These are phyloP conservation scores for Rhadinocentrus ornatus DNA, from an alignment of 2,797 vertebrate genomes.

Conservation along the genomic window DNA sequence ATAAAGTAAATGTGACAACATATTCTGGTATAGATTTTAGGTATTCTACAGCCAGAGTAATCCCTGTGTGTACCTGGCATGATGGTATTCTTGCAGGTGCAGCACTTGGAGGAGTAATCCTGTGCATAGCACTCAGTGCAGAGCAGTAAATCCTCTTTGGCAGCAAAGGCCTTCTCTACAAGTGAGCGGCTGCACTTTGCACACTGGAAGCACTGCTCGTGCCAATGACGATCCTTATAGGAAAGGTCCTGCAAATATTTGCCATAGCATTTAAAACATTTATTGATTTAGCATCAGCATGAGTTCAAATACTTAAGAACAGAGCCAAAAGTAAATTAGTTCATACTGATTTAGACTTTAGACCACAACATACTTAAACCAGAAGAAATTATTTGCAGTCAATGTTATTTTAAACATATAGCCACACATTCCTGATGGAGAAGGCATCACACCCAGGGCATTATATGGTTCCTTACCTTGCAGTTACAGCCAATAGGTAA, in stretches of 20 bases:
- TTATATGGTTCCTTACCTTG: conserved; percentile 83
- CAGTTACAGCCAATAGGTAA: conserved; percentile 88
- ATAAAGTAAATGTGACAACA: background rate
- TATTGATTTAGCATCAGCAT: background rate
- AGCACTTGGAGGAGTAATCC: conserved; percentile 94
- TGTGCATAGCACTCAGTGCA: conserved; percentile 93
- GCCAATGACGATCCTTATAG: conserved; percentile 96
- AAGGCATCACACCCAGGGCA: background rate
- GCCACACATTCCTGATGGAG: background rate
- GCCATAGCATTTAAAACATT: conserved; percentile 1
- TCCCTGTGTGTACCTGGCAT: conserved; percentile 89
- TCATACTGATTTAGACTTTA: background rate
- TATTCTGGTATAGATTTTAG: background rate
- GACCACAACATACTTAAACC: background rate
- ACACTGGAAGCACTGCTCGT: conserved; percentile 93
- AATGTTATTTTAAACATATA: background rate
- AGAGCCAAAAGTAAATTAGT: background rate
- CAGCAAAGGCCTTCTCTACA: conserved; percentile 95
- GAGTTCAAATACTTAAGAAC: background rate
- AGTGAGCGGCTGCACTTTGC: conserved; percentile 89
- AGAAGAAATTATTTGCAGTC: background rate
- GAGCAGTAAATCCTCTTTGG: conserved; percentile 91
- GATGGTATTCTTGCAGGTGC: conserved; percentile 92
- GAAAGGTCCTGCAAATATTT: conserved; percentile 88
- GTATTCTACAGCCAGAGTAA: background rate